Conservation (phyloP, 2,113 vertebrate species). For the Pseudopodoces humilis region DNA sequence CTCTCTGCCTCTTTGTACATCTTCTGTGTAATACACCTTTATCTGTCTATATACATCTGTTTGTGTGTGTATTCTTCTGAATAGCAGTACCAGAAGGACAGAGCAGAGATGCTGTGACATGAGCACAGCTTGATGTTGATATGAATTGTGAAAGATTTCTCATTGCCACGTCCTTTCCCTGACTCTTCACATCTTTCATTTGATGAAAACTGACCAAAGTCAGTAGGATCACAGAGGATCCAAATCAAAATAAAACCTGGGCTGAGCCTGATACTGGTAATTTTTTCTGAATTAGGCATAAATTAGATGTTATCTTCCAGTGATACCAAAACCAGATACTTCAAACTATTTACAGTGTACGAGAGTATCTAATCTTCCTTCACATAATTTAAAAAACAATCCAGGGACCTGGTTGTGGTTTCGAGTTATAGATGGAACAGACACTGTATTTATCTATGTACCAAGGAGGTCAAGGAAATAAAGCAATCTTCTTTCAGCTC, state of each 20-base stretch:
- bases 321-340: slow-evolving; percentile 50
- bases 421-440: background rate
- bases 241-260: background rate
- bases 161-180: background rate
- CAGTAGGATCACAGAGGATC: background rate
- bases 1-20: background rate
- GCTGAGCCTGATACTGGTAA: background rate
- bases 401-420: background rate
- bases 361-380: slow-evolving; percentile 14
- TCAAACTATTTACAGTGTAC: background rate
- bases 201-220: background rate
- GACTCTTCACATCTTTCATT: background rate
- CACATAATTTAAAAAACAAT: background rate
- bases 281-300: slow-evolving; percentile 45
- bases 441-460: background rate
- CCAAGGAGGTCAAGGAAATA: background rate
- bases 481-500: background rate
- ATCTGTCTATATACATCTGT: background rate
- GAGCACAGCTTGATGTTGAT: background rate
- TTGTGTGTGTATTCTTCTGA: background rate
- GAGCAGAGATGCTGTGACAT: background rate
- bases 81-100: background rate
- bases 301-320: slow-evolving; percentile 55
- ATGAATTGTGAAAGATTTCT: background rate
- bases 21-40: background rate